Percentiles rank a stretch among this genome's conserved stretches.
Evolutionary conservation across 2,113 vertebrate genomes (phyloP).

Genomic region (Butastur rufipennis): DNA sequence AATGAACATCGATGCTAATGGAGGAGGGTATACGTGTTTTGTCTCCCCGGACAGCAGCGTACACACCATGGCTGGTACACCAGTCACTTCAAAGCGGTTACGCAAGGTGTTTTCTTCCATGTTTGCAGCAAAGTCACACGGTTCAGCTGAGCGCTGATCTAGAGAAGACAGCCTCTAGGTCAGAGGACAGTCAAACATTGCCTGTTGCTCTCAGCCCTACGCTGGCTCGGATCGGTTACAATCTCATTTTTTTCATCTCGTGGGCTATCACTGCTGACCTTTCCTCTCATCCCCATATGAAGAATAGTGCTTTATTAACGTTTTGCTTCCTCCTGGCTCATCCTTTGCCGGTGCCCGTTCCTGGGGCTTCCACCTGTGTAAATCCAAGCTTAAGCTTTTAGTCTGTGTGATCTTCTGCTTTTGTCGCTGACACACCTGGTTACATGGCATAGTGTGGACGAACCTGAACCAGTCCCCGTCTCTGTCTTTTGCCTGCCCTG

Average conservation of each 20-base stretch:
- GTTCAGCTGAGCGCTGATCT: not conserved
- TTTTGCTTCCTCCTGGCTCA: not conserved
- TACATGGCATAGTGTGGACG: accelerated
- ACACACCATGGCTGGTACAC: not conserved
- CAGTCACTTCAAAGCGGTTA: not conserved
- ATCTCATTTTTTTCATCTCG: too few species aligned
- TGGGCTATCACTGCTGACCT: not conserved
- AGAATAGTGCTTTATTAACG: not conserved
- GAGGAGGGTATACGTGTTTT: not conserved
- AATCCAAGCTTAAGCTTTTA: not conserved
- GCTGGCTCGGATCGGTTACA: not conserved
- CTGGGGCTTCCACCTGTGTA: not conserved
- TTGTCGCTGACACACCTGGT: not conserved
- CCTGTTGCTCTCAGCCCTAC: not conserved
- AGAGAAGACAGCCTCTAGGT: not conserved
- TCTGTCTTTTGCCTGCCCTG: not conserved
- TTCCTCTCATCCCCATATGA: not conserved
- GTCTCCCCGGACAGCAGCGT: not conserved
- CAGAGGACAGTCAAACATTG: not conserved
- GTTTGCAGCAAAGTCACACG: accelerated
- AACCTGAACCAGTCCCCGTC: accelerated
- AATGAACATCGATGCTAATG: not conserved
- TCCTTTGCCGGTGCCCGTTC: not conserved
- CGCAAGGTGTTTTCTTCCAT: not conserved
- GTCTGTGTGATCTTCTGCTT: not conserved